Evolutionary conservation across 2,797 vertebrate genomes (phyloP).

Genomic region (Sternotherus odoratus): DNA sequence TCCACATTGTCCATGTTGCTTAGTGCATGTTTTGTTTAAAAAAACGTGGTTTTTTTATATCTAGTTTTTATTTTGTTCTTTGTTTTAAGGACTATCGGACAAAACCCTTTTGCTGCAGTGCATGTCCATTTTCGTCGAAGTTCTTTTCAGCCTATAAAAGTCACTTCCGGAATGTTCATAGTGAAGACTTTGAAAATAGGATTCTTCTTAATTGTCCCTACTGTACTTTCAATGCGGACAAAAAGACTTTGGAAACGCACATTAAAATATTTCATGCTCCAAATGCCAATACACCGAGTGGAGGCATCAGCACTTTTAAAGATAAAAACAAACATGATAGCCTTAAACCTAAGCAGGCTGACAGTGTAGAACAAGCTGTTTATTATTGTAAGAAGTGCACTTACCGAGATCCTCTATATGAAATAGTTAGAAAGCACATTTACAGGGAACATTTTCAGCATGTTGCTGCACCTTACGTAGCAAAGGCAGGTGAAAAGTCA

Average conservation of each 20-base stretch:
- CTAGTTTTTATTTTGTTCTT: slow-evolving; percentile 68
- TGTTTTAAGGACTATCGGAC: slow-evolving; percentile 95
- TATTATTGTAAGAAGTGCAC: slow-evolving; percentile 99
- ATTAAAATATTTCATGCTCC: slow-evolving; percentile 99
- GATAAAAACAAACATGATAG: slow-evolving; percentile 91
- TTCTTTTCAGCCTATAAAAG: slow-evolving; percentile 99
- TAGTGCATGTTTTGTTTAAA: neutral
- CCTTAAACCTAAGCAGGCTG: slow-evolving; percentile 89
- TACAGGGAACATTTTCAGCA: slow-evolving; percentile 99
- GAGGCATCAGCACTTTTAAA: slow-evolving; percentile 88
- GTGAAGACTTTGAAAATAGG: slow-evolving; percentile 98
- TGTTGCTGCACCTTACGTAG: slow-evolving; percentile 95
- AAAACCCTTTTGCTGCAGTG: slow-evolving; percentile 98
- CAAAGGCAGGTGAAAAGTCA: slow-evolving; percentile 92
- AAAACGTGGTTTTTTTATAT: neutral
- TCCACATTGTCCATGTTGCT: neutral
- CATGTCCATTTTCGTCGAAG: slow-evolving; percentile 98
- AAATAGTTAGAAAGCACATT: slow-evolving; percentile 99
- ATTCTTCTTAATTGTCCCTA: slow-evolving; percentile 99
- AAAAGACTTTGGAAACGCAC: slow-evolving; percentile 99
- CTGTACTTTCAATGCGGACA: slow-evolving; percentile 99
- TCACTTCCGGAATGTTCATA: slow-evolving; percentile 99
- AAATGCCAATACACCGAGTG: slow-evolving; percentile 86
- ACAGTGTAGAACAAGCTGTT: slow-evolving; percentile 98
- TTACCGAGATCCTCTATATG: slow-evolving; percentile 98